These are phyloP conservation scores for Riptortus pedestris DNA, from an alignment of 1,140 invertebrate genomes.

Conservation along the genomic window DNA sequence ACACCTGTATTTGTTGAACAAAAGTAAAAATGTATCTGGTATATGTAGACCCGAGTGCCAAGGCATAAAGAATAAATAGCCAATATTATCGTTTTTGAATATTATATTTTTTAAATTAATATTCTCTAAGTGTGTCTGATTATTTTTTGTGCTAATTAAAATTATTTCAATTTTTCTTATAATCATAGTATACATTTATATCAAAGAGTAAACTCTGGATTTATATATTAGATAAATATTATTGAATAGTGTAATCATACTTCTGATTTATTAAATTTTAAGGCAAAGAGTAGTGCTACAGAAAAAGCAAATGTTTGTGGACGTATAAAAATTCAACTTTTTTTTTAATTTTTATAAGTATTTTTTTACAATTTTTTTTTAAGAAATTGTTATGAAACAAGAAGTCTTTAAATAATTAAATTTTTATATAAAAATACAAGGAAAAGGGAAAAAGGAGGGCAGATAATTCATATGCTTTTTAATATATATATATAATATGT, in stretches of 20 bases:
- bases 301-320: slow-evolving; percentile 4
- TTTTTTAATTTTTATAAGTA: neutral
- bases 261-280: neutral
- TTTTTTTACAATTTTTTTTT: neutral
- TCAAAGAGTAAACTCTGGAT: neutral
- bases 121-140: too few relatives aligned
- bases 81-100: too few relatives aligned
- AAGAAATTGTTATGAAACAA: neutral
- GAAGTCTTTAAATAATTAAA: slow-evolving; percentile 11
- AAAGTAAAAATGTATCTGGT: too few relatives aligned
- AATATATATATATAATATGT: neutral
- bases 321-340: slow-evolving; percentile 5
- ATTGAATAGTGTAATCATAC: neutral
- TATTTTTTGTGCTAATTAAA: too few relatives aligned
- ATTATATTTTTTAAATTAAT: too few relatives aligned
- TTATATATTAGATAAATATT: neutral
- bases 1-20: too few relatives aligned
- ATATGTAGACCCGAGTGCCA: too few relatives aligned
- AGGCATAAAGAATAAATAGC: too few relatives aligned
- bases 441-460: slow-evolving; percentile 6
- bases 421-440: slow-evolving; percentile 12
- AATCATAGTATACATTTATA: neutral
- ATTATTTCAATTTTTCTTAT: neutral
- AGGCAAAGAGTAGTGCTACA: slow-evolving; percentile 1
- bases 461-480: slow-evolving; percentile 9